These are phyloP conservation scores for Myrmecophaga tridactyla DNA, from an alignment of 2,113 vertebrate genomes.

Conservation along the genomic window DNA sequence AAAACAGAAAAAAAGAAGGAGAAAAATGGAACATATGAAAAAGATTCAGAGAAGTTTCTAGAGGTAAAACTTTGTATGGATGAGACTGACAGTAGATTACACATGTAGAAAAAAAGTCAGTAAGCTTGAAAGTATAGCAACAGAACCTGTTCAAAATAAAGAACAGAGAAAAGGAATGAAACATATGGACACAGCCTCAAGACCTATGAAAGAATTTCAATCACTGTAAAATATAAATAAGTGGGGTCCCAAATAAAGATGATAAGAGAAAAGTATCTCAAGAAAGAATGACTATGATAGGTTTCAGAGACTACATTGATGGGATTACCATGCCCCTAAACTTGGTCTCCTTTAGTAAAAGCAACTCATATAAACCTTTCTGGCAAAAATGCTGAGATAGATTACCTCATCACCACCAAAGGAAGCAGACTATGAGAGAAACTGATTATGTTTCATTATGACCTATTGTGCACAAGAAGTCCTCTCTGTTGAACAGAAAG, in stretches of 20 bases:
- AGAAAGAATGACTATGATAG: neutral
- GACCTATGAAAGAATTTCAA: neutral
- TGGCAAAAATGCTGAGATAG: conserved; percentile 95
- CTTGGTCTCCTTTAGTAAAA: neutral
- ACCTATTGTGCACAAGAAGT: conserved; percentile 84
- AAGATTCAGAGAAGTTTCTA: neutral
- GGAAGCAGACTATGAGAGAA: conserved; percentile 90
- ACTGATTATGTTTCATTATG: conserved; percentile 90
- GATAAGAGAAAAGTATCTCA: neutral
- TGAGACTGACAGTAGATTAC: neutral
- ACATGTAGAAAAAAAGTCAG: neutral
- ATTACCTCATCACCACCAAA: conserved; percentile 90
- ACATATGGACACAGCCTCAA: neutral
- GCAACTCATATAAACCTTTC: conserved; percentile 75
- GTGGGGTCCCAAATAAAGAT: neutral
- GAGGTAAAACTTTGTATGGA: neutral
- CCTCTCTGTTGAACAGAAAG: neutral
- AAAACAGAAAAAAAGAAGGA: neutral
- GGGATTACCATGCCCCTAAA: neutral
- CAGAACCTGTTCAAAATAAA: neutral
- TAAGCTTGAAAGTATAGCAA: neutral
- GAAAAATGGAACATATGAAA: neutral
- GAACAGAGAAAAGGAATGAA: neutral
- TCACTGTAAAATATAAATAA: neutral
- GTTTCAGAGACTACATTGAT: neutral